These are phyloP conservation scores for Ceratina calcarata DNA, from an alignment of 1,140 invertebrate genomes.

Conservation along the genomic window DNA sequence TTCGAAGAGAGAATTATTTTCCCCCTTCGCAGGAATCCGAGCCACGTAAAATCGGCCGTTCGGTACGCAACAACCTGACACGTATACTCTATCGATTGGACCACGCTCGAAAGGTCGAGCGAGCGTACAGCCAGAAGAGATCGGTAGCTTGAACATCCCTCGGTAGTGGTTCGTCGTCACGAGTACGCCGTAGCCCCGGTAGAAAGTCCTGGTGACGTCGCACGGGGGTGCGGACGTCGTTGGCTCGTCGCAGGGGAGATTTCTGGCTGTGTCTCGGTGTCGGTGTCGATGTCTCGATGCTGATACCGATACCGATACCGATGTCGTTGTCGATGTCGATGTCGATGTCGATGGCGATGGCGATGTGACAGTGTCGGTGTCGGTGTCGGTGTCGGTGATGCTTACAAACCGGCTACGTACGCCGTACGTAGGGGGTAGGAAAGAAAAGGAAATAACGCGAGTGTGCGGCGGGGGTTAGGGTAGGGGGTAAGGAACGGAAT, in stretches of 20 bases:
- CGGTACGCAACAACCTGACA: too few species aligned
- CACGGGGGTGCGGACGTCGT: conserved; percentile 31
- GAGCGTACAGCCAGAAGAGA: conserved; percentile 46
- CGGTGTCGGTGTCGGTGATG: conserved; percentile 38
- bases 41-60: too few species aligned
- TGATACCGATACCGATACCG: conserved; percentile 8
- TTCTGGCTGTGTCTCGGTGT: neutral
- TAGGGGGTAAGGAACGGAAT: conserved; percentile 33
- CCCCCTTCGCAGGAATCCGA: too few species aligned
- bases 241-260: neutral
- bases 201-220: neutral
- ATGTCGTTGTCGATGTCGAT: conserved; percentile 36
- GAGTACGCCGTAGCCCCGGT: neutral
- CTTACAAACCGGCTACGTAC: conserved; percentile 40
- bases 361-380: too few species aligned
- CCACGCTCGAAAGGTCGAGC: conserved; percentile 54
- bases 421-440: conserved; percentile 31
- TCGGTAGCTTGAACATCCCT: conserved; percentile 62
- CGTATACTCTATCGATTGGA: conserved; percentile 2
- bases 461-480: conserved; percentile 24
- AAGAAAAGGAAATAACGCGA: conserved; percentile 46
- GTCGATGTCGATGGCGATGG: conserved; percentile 37
- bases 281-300: neutral
- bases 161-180: conserved; percentile 38
- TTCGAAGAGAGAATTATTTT: too few species aligned